These are phyloP conservation scores for Choristoneura rosaceana DNA, from an alignment of 2,888 invertebrate genomes.

Conservation along the genomic window DNA sequence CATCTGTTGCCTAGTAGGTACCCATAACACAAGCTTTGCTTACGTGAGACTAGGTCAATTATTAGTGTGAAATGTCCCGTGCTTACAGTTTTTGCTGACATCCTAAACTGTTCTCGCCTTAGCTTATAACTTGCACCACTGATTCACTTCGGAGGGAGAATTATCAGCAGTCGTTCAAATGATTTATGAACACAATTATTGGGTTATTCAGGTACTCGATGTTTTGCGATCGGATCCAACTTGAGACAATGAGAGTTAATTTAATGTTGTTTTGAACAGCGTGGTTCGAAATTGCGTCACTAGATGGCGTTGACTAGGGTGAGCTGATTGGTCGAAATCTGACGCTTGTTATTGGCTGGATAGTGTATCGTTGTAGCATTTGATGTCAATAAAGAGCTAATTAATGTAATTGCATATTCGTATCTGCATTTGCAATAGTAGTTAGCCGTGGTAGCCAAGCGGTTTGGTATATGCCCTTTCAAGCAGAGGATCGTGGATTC, in stretches of 20 bases:
- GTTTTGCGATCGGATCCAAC: slow-evolving; percentile 82
- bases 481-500: no score
- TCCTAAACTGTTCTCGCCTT: background rate
- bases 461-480: no score
- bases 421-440: no score
- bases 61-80: no score
- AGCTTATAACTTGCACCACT: slow-evolving; percentile 51
- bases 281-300: slow-evolving; percentile 42
- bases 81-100: background rate
- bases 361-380: no score
- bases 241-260: slow-evolving; percentile 80
- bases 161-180: slow-evolving; percentile 85
- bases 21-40: no score
- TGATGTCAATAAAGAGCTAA: no score
- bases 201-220: slow-evolving; percentile 82
- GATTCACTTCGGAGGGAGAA: slow-evolving; percentile 75
- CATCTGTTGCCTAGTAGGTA: no score
- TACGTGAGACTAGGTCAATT: no score
- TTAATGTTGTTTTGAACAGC: slow-evolving; percentile 73
- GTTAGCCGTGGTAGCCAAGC: no score
- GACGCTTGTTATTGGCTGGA: background rate
- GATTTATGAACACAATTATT: slow-evolving; percentile 86
- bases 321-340: slow-evolving; percentile 10
- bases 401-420: no score
- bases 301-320: slow-evolving; percentile 29